Conservation (phyloP, 2,113 vertebrate species). For the Silurus glanis region DNA sequence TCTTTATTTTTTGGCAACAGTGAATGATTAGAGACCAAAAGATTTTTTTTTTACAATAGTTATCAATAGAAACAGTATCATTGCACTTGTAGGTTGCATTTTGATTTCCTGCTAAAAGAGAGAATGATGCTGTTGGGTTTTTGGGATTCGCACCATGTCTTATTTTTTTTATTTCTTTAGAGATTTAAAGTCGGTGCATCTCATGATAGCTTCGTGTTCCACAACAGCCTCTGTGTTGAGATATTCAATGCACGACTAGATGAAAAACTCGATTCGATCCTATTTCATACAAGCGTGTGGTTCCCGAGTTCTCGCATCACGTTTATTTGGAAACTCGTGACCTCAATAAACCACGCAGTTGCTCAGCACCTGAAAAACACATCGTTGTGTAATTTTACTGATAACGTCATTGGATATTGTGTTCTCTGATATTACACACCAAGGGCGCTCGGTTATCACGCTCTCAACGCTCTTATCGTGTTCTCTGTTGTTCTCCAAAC, state of each 20-base stretch:
- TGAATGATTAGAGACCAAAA: background rate
- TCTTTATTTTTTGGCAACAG: background rate
- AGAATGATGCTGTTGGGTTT: background rate
- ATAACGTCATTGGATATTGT: background rate
- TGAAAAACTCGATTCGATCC: background rate
- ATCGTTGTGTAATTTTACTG: background rate
- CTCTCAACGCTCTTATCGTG: background rate
- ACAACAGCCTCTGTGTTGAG: background rate
- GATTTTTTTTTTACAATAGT: background rate
- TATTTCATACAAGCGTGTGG: background rate
- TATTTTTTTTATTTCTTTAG: background rate
- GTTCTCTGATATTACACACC: background rate
- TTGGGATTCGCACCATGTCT: background rate
- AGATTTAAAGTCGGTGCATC: background rate
- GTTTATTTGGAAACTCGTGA: background rate
- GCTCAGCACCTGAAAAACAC: background rate
- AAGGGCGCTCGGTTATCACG: background rate
- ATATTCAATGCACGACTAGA: background rate
- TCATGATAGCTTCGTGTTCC: background rate
- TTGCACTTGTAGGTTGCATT: background rate
- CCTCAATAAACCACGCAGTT: background rate
- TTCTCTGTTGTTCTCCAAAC: conserved; percentile 22
- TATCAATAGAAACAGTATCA: background rate
- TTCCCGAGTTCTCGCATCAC: background rate
- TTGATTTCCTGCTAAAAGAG: background rate